These are phyloP conservation scores for Pseudeuparius sepicola DNA, from an alignment of 2,888 invertebrate species.

Conservation along the genomic window DNA sequence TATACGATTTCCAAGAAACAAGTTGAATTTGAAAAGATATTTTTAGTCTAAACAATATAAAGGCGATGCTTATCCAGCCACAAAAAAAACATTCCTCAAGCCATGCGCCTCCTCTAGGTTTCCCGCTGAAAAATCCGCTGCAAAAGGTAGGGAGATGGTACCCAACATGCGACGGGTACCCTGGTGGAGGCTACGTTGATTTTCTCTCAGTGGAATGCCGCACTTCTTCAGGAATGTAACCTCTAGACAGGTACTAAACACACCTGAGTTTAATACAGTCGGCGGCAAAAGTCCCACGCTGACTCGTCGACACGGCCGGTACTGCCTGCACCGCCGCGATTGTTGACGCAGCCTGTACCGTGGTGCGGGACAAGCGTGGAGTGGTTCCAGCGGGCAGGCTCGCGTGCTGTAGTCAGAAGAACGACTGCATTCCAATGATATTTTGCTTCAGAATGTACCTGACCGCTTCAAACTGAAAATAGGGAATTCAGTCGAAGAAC, in stretches of 20 bases:
- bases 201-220: slow-evolving; percentile 40
- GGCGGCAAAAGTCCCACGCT: slow-evolving; percentile 21
- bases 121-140: too few relatives aligned
- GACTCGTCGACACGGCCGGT: slow-evolving; percentile 8
- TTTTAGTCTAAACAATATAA: too few relatives aligned
- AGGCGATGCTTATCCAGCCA: too few relatives aligned
- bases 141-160: too few relatives aligned
- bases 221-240: slow-evolving; percentile 39
- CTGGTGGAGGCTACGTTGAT: slow-evolving; percentile 30
- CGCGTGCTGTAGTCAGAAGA: too few relatives aligned
- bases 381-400: too few relatives aligned
- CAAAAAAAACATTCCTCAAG: too few relatives aligned
- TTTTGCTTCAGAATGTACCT: slow-evolving; percentile 40
- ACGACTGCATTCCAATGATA: slow-evolving; percentile 38
- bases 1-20: too few relatives aligned
- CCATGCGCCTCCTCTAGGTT: too few relatives aligned
- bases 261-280: slow-evolving; percentile 40
- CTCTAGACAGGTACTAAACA: slow-evolving; percentile 38
- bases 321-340: slow-evolving; percentile 11
- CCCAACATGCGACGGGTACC: slow-evolving; percentile 18
- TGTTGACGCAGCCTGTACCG: too few relatives aligned
- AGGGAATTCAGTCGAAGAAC: slow-evolving; percentile 37
- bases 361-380: too few relatives aligned
- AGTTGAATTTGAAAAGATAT: too few relatives aligned
- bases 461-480: slow-evolving; percentile 38